phyloP scores from a whole-genome alignment of 1,140 invertebrate genomes.

The Drosophila sturtevanti region DNA sequence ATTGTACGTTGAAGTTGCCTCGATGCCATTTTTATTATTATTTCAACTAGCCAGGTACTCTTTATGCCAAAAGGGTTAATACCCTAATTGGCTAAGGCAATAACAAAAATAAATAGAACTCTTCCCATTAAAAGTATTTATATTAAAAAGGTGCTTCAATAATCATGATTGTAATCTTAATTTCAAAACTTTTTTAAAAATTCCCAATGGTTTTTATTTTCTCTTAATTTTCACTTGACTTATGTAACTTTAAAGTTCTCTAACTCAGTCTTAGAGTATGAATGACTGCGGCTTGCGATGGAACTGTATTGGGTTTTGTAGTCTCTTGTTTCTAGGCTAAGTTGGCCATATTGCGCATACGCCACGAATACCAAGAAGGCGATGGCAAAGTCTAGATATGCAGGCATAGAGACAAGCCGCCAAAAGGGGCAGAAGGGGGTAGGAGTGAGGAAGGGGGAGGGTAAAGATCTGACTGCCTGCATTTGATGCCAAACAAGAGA shows the following conservation, averaged over 20 bases:
- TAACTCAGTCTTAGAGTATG: not conserved
- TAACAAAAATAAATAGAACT: no score
- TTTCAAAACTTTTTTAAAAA: no score
- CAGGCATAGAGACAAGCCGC: slow-evolving; percentile 6
- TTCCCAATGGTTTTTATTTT: not conserved
- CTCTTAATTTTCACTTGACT: no score
- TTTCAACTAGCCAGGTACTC: not conserved
- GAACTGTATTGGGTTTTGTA: not conserved
- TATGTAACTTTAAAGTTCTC: not conserved
- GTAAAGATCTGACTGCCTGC: not conserved
- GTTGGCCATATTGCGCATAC: slow-evolving; percentile 74
- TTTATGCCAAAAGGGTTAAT: not conserved
- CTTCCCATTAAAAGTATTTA: no score
- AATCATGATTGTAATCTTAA: no score
- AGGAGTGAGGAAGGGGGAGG: no score
- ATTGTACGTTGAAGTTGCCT: slow-evolving; percentile 30
- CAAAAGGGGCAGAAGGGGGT: no score
- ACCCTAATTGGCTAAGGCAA: not conserved
- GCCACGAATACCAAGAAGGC: slow-evolving; percentile 57
- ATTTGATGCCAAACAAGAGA: slow-evolving; percentile 22
- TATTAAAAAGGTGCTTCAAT: no score
- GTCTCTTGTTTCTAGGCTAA: slow-evolving; percentile 34
- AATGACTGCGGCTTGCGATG: not conserved
- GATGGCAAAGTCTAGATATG: slow-evolving; percentile 51
- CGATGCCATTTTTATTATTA: slow-evolving; percentile 6